Conservation (phyloP, 2,113 vertebrate species). For the Chloroceryle aenea region DNA sequence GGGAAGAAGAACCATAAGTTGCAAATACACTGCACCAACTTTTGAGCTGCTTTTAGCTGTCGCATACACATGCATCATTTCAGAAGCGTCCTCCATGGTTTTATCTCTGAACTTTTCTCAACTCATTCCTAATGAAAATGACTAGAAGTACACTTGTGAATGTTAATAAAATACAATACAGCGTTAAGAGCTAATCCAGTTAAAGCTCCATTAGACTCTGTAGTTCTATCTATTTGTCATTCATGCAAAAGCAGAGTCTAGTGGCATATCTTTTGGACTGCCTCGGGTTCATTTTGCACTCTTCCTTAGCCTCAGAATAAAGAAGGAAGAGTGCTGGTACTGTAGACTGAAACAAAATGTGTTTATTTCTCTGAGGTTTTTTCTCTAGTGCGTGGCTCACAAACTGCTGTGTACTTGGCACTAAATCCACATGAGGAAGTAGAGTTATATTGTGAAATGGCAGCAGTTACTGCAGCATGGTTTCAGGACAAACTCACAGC, state of each 20-base stretch:
- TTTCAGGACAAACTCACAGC: constrained; percentile 52
- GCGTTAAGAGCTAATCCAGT: constrained; percentile 11
- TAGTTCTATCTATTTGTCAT: background rate
- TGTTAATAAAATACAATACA: constrained; percentile 7
- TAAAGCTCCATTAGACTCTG: background rate
- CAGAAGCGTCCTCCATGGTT: background rate
- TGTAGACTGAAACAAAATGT: background rate
- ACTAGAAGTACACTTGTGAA: background rate
- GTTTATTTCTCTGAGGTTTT: constrained; percentile 23
- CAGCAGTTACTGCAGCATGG: constrained; percentile 9
- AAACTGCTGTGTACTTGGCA: constrained; percentile 22
- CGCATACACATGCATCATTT: background rate
- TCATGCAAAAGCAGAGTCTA: background rate
- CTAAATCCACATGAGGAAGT: constrained; percentile 46
- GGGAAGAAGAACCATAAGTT: background rate
- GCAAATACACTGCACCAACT: background rate
- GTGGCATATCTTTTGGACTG: background rate
- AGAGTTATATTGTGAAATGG: constrained; percentile 57
- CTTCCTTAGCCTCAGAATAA: constrained; percentile 1
- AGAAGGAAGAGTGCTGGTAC: background rate
- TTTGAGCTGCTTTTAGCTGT: background rate
- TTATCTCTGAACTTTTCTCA: background rate
- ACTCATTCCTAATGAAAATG: background rate
- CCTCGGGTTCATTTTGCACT: background rate
- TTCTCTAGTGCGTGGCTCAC: background rate